phyloP scores from a whole-genome alignment of 2,888 invertebrate species.

The Frankliniella intonsa region DNA sequence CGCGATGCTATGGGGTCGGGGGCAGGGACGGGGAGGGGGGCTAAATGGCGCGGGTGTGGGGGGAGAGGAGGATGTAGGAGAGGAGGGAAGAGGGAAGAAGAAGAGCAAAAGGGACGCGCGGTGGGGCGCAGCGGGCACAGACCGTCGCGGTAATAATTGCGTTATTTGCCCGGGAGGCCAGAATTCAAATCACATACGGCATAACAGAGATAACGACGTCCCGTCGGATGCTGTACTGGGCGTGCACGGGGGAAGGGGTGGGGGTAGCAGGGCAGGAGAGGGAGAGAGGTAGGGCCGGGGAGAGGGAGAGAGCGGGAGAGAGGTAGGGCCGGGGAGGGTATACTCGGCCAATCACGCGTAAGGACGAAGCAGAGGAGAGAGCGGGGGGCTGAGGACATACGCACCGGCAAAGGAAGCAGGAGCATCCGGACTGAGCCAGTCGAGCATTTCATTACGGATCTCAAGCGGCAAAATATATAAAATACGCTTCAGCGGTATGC shows the following conservation, averaged over 20 bases:
- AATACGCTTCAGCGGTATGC: too few relatives aligned
- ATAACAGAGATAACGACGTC: background rate
- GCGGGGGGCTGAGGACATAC: too few relatives aligned
- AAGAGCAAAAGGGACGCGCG: background rate
- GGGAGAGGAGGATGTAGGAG: too few relatives aligned
- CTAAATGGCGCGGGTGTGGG: background rate
- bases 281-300: background rate
- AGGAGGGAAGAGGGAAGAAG: background rate
- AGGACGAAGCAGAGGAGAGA: too few relatives aligned
- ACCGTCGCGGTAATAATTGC: background rate
- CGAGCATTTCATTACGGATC: too few relatives aligned
- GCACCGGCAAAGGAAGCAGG: too few relatives aligned
- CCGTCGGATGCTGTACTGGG: background rate
- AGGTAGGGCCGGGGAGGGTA: background rate
- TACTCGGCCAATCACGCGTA: too few relatives aligned
- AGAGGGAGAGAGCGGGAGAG: background rate
- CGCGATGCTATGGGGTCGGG: background rate
- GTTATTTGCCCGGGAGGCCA: slow-evolving; percentile 9
- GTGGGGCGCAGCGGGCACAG: background rate
- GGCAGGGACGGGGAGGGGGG: background rate
- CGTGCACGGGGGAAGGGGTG: background rate
- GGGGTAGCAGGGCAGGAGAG: background rate
- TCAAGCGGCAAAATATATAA: too few relatives aligned
- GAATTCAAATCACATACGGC: slow-evolving; percentile 17
- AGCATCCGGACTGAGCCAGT: too few relatives aligned